Evolutionary conservation across 2,888 invertebrate genomes (phyloP), one percentile per base, ranked within the genome.

Genomic region (Atrina japonica): DNA sequence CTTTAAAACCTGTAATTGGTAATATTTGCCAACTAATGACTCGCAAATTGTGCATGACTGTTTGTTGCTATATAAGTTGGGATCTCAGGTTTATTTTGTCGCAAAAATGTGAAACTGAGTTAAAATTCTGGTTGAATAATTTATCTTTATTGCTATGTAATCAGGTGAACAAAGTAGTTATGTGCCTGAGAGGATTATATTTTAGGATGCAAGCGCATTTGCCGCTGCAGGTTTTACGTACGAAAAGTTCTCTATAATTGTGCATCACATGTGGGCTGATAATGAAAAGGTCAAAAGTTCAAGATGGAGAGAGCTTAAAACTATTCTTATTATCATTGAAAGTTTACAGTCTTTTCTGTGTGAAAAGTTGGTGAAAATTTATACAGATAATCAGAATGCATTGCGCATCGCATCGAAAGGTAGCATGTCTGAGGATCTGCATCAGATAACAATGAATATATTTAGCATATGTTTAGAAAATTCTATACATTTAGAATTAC

Each of bases 11-110:
- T 2, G 49, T 40, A n/a, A 59, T 66, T 0, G 66, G 66, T n/a
- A 43, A 27, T n/a, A 30, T 66, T 40, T 66, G 66, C 41, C 66
- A 66, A 25, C 23, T 59, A 18, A 59, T 66, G 59, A 67, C 59
- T 1, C n/a, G 66, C 16, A 43, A 41, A 29, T 60, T 50, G 29
- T 35, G 11, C 18, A 58, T 41, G 25, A 7, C 21, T n/a, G 23
- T 60, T 52, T 52, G 52, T 41, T 16, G 25, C 16, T 23, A n/a
- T 18, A 16, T 23, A 58, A 43, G 18, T 23, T 43, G 58, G 58
- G 16, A 41, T 43, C 14, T 14, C n/a, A 47, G 7, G 16, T 47
- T 25, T 2, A 11, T 35, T 21, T 58, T 43, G 23, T 25, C 1
- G 7, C 1, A 23, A 6, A 23, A 43, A 11, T 25, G 30, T 11